Evolutionary conservation across 2,113 vertebrate species (phyloP), one percentile per base, ranked within the genome.

Genomic region (Propithecus coquereli): DNA sequence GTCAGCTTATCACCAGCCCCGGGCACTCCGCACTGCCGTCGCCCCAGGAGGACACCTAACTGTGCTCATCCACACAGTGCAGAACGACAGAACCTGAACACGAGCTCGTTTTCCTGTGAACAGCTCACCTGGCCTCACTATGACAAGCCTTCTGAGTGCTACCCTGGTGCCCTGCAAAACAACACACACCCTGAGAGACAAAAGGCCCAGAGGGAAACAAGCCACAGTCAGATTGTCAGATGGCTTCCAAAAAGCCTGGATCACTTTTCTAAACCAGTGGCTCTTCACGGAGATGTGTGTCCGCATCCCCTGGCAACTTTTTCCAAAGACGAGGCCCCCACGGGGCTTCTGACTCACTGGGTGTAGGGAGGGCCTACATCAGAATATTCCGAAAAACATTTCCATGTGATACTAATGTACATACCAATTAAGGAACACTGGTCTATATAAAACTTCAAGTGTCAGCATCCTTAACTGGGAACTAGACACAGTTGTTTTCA

Each of bases 141-240:
- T 25, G 79, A 23, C 17, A 5, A 16, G 8, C 34, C n/a, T n/a
- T 43, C 54, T 18, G 8, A 45, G 63, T 4, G 57, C 47, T 5
- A 20, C 70, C 50, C 22, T 17, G 23, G 32, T 17, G 50, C 47
- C 80, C 61, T 25, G 0, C 1, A 37, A 71, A 59, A 86, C 6
- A 27, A 25, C 0, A 1, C 5, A 1, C 2, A 1, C 34, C 3
- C 1, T 2, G 4, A 8, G 47, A 47, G 57, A 37, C 11, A 13
- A 61, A 25, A 71, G 22, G 6, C 73, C 57, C 32, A 17, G 12
- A 43, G 82, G 47, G 87, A 65, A 34, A 16, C 5, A 22, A 18
- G 20, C 0, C 3, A 3, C 27, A 63, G 61, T 20, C 76, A 34
- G 13, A 74, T 3, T 18, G 8, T 30, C 61, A 22, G 3, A 50